Conservation (phyloP, 2,797 vertebrate species). For the Xiphophorus birchmanni region DNA sequence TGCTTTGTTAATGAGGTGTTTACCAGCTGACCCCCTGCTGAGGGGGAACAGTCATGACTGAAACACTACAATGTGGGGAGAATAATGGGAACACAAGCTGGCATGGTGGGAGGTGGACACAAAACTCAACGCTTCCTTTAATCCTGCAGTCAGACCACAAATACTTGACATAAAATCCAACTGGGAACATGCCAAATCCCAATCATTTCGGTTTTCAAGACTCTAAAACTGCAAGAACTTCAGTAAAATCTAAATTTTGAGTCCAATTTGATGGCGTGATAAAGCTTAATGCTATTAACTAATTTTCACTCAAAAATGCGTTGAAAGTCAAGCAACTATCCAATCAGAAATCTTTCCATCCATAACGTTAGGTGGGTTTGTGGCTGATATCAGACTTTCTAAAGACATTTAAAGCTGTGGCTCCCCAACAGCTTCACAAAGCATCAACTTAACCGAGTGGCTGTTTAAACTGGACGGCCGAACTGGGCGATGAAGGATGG, state of each 20-base stretch:
- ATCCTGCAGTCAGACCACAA: neutral
- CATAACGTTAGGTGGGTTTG: neutral
- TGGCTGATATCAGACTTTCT: neutral
- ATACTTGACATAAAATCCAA: neutral
- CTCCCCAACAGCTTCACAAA: conserved; percentile 23
- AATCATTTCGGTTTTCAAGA: neutral
- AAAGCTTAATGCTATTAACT: neutral
- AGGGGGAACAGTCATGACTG: conserved; percentile 30
- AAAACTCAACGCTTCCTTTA: neutral
- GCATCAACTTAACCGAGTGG: conserved; percentile 28
- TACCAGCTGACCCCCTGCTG: conserved; percentile 56
- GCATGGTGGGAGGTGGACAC: neutral
- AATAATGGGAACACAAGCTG: conserved; percentile 16
- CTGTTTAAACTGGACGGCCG: conserved; percentile 53
- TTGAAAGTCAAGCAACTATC: neutral
- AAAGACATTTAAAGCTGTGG: conserved; percentile 1
- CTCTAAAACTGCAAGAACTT: conserved; percentile 14
- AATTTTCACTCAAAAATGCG: conserved; percentile 11
- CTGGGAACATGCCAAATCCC: neutral
- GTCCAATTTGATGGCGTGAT: conserved; percentile 17
- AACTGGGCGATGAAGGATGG: conserved; percentile 21
- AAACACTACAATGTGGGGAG: conserved; percentile 31
- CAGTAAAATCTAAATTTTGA: conserved; percentile 15
- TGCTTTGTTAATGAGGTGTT: conserved; percentile 57
- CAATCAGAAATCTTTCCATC: neutral